A percentile compares a stretch with the other conserved stretches of the same genome.
Conservation (phyloP, 1,140 invertebrate species). For the Heliconius hewitsoni region DNA sequence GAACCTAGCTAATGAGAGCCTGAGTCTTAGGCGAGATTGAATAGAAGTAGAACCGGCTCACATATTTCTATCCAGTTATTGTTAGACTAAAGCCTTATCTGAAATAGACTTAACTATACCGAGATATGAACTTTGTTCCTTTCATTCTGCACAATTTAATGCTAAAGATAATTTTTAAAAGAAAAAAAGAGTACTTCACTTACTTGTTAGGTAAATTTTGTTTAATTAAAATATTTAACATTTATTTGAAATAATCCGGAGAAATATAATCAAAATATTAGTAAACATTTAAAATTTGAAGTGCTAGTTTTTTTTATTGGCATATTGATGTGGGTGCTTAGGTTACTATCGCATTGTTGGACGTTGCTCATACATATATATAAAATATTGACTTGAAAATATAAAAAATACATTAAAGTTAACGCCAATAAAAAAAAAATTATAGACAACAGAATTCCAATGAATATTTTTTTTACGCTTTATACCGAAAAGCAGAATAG, state of each 20-base stretch:
- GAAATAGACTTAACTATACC: neutral
- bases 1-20: neutral
- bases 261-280: too few relatives aligned
- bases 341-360: neutral
- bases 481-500: too few relatives aligned
- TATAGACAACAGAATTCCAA: too few relatives aligned
- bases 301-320: neutral
- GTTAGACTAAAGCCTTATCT: neutral
- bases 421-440: too few relatives aligned
- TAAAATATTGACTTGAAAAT: neutral
- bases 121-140: neutral
- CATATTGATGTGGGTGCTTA: neutral
- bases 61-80: constrained; percentile 8
- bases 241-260: too few relatives aligned
- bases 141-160: neutral
- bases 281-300: neutral
- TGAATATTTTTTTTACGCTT: too few relatives aligned
- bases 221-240: too few relatives aligned
- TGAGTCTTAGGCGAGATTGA: neutral
- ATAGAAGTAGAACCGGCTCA: constrained; percentile 1
- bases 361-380: neutral
- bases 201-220: too few relatives aligned
- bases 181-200: too few relatives aligned
- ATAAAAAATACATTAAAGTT: neutral
- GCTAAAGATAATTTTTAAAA: neutral